Base-by-base conservation (phyloP, 2,797 vertebrate species). In the Carapus acus region DNA sequence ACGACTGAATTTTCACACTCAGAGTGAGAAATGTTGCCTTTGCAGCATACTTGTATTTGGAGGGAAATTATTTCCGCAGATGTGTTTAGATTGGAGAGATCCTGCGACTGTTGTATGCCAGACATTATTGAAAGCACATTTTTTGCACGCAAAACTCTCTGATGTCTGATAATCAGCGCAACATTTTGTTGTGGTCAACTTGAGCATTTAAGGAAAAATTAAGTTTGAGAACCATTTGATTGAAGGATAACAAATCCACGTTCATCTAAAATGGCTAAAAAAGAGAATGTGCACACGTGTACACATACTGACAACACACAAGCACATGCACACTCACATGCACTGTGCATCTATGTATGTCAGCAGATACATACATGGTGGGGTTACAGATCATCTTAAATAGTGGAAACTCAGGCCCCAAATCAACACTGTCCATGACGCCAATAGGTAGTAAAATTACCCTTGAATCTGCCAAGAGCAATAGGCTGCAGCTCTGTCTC, bases 381-480 rank as follows among this genome's bases (percentile, higher is more conserved):
- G 29, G 43, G 11, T 58, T 59, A 50, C 43, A 50, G 58, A 54
- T 75, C 12, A 65, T 66, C 78, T 78, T 56, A 73, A 79, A 81
- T 78, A 80, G 77, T 80, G 76, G 78, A 84, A 83, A 82, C 58
- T 66, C 15, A 52, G 54, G 46, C 48, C 68, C 70, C 52, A 43
- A 49, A 67, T 52, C 58, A 72, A 52, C 50, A 41, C 63, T 58
- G 52, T 63, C 72, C 29, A 46, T 85, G 85, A 85, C 67, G 81
- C 71, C 78, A 84, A 76, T 63, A 79, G 81, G 82, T 82, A 81
- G 81, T 80, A 81, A 82, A 82, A 79, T 76, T 56, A 75, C 65
- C 67, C 74, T 62, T 38, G 62, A 75, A 73, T 67, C 68, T 75
- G 83, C 84, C 83, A 86, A 84, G 76, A 84, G 72, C 76, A 83